phyloP scores from a whole-genome alignment of 2,888 invertebrate species.

The Odontocolon sp. region DNA sequence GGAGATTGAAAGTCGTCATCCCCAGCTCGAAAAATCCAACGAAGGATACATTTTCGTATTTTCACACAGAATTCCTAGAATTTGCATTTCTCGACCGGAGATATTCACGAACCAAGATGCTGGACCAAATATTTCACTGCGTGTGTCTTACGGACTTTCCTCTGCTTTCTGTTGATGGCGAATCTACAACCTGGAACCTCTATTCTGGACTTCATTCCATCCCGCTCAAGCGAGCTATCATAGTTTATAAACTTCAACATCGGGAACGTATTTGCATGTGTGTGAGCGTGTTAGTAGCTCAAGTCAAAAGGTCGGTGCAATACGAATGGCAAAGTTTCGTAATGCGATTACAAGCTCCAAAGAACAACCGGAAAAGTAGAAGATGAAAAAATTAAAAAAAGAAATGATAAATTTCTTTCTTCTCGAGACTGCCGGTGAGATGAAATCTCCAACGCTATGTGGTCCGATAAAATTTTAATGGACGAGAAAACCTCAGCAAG shows the following conservation, averaged over 20 bases:
- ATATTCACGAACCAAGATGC: too few relatives aligned
- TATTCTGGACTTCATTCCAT: background rate
- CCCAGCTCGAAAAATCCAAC: too few relatives aligned
- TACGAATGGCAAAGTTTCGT: slow-evolving; percentile 14
- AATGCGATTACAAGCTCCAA: slow-evolving; percentile 9
- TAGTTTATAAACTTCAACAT: slow-evolving; percentile 6
- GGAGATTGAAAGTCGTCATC: too few relatives aligned
- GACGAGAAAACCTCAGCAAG: slow-evolving; percentile 1
- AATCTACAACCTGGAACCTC: background rate
- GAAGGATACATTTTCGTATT: too few relatives aligned
- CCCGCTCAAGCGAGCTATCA: background rate
- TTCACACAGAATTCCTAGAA: too few relatives aligned
- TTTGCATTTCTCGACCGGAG: too few relatives aligned
- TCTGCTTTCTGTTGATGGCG: background rate
- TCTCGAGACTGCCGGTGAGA: too few relatives aligned
- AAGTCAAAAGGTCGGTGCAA: background rate
- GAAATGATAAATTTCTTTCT: too few relatives aligned
- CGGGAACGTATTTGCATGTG: background rate
- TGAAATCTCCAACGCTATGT: slow-evolving; percentile 5
- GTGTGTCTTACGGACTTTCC: background rate
- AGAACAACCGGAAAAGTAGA: background rate
- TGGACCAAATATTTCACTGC: too few relatives aligned
- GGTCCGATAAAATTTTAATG: slow-evolving; percentile 2
- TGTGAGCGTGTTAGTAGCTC: background rate
- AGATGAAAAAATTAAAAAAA: background rate